Percentiles rank a stretch among this genome's conserved stretches.
Conservation (phyloP, 2,797 vertebrate species). For the Lutjanus argentimaculatus region DNA sequence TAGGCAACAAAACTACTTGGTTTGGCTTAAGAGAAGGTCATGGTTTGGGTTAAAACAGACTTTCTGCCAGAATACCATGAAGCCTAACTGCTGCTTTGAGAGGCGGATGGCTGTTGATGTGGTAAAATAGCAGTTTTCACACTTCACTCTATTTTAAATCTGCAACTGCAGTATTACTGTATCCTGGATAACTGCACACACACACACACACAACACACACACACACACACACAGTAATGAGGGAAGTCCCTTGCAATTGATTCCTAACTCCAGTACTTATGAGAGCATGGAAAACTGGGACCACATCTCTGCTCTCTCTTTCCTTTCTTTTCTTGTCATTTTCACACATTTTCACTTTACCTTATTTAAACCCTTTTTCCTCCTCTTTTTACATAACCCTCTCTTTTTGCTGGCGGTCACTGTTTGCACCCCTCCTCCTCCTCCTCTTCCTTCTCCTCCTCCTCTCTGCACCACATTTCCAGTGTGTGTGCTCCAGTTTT, state of each 20-base stretch:
- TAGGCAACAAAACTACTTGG: too few species aligned
- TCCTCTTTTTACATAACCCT: constrained; percentile 31
- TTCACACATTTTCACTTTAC: constrained; percentile 58
- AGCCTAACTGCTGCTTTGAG: too few species aligned
- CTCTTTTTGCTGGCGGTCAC: constrained; percentile 17
- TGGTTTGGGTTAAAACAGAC: too few species aligned
- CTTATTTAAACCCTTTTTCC: constrained; percentile 47
- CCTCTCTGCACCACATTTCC: constrained; percentile 36
- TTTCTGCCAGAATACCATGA: too few species aligned
- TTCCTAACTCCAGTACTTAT: constrained; percentile 33
- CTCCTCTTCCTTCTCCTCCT: background rate
- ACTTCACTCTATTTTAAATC: background rate
- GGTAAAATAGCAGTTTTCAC: background rate
- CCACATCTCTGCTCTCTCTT: constrained; percentile 1
- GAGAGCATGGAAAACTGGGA: constrained; percentile 52
- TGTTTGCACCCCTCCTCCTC: background rate
- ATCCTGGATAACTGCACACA: background rate
- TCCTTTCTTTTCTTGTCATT: constrained; percentile 20
- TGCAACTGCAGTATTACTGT: background rate
- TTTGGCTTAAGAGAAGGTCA: too few species aligned
- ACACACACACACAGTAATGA: constrained; percentile 1
- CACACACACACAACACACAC: background rate
- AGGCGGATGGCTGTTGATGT: background rate
- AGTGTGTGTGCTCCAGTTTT: constrained; percentile 55
- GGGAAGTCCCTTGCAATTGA: constrained; percentile 34